Base-by-base conservation (phyloP, 2,888 invertebrate genomes). In the Sepiola atlantica region DNA sequence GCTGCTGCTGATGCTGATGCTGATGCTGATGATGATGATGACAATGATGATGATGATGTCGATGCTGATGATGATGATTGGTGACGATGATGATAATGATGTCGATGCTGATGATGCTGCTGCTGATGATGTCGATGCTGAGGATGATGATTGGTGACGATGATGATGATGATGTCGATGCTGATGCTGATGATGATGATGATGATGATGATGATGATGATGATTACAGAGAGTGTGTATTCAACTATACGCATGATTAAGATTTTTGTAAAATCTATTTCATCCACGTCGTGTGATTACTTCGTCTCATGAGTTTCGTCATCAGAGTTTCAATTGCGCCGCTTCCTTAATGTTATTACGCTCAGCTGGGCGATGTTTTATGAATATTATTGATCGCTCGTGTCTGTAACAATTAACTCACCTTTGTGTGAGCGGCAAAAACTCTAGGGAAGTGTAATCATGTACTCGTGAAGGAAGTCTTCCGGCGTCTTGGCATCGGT, bases 321-420 rank as follows among this genome's bases (percentile, higher is more conserved):
- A 16, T n/a, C n/a, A n/a, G n/a, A 14, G n/a, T 77, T n/a, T 77
- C 77, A 77, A 14, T 12, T 77, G 32, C 4, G 16, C 16, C 16
- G 3, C 14, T 77, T 77, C 77, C 14, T 32, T 77, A 16, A n/a
- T n/a, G n/a, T 77, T n/a, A n/a, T n/a, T 14, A 45, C 45, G 77
- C 18, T 32, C n/a, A n/a, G 77, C n/a, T 77, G 77, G n/a, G n/a
- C 77, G 18, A 77, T 77, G 77, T 77, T 32, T 77, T 77, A 14
- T n/a, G 77, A n/a, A 77, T 77, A 77, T n/a, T 32, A 77, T 77
- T 77, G 77, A 77, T 77, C 18, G 16, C 77, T 32, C 10, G 2
- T 77, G n/a, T 77, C 77, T 77, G 77, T n/a, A 32, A 77, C n/a
- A 77, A 77, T 77, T 77, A 77, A n/a, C n/a, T 77, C 77, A 77